Evolutionary conservation across 2,113 vertebrate species (phyloP), one percentile per base, ranked within the genome.

Genomic region (Chloebia gouldiae): DNA sequence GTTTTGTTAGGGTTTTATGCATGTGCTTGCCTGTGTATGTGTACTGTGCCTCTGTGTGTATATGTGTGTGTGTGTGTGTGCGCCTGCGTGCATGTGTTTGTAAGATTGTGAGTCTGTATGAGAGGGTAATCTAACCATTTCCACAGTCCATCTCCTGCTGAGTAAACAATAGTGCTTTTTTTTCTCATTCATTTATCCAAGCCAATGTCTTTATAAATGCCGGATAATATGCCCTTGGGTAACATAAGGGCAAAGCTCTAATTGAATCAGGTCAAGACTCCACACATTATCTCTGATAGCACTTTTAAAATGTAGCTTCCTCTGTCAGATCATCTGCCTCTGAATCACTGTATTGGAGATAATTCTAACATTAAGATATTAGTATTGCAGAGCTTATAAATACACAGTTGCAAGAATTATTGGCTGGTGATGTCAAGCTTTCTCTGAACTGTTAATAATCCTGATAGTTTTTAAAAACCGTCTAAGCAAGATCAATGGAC

Each of bases 131-230:
- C 65, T 93, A 88, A 76, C 79, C 76, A 86, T 94, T 97, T 97
- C 86, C 63, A 93, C 70, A 97, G 88, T 45, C 86, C 73, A 85
- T 81, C 89, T 85, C 81, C 97, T 96, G 94, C 90, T 91, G 92
- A 95, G 79, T 94, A 97, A 97, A 96, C 87, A 97, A 95, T 92
- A 80, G 70, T 45, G 44, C 47, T 88, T 91, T 76, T 77, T 90
- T 90, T 82, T 9, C 73, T 85, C 63, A 88, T 95, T 92, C 76
- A 95, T 94, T 97, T 92, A 64, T 97, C 71, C 59, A 89, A 75
- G 68, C 72, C 85, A 96, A 72, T 92, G 61, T 94, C 94, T 97
- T 97, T 93, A 95, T 97, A 97, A 97, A 96, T 96, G 94, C 73
- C 80, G 84, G 94, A 83, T 95, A 92, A 86, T 92, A 92, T 87